Evolutionary conservation across 2,888 invertebrate genomes (phyloP).

Genomic region (Zhuqinia jingwanae): DNA sequence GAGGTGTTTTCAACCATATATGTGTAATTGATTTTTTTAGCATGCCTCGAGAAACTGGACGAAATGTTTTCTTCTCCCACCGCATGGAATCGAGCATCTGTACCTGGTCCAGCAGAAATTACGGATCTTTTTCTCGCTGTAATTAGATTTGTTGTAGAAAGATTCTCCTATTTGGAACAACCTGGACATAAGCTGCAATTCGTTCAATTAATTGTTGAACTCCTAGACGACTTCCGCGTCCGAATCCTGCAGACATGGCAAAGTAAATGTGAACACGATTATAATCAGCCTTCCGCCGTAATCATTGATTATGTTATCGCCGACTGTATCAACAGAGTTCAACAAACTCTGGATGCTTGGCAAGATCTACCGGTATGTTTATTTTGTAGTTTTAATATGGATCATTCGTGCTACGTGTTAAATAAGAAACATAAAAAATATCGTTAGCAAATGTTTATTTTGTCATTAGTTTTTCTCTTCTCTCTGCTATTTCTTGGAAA

Average conservation of each 20-base stretch:
- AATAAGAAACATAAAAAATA: no score
- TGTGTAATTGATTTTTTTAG: conserved; percentile 53
- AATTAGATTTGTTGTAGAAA: conserved; percentile 75
- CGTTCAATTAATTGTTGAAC: conserved; percentile 74
- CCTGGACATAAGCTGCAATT: conserved; percentile 76
- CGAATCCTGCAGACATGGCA: conserved; percentile 78
- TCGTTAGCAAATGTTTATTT: no score
- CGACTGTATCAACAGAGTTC: conserved; percentile 74
- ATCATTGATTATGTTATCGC: conserved; percentile 77
- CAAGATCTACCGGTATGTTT: conserved; percentile 76
- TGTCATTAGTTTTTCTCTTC: conserved; percentile 78
- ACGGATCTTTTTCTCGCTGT: conserved; percentile 77
- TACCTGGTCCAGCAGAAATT: conserved; percentile 78
- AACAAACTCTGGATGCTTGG: conserved; percentile 75
- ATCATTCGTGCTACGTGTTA: no score
- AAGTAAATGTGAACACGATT: conserved; percentile 69
- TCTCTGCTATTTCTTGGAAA: conserved; percentile 72
- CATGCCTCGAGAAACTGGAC: conserved; percentile 77
- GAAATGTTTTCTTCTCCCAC: conserved; percentile 78
- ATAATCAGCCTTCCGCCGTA: conserved; percentile 62
- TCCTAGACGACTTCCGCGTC: conserved; percentile 78
- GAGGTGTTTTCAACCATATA: no score
- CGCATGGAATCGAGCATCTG: conserved; percentile 77
- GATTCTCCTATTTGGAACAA: conserved; percentile 77
- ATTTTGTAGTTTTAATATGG: no score